Evolutionary conservation across 1,140 invertebrate genomes (phyloP).

Genomic region (Charaxes varanes): DNA sequence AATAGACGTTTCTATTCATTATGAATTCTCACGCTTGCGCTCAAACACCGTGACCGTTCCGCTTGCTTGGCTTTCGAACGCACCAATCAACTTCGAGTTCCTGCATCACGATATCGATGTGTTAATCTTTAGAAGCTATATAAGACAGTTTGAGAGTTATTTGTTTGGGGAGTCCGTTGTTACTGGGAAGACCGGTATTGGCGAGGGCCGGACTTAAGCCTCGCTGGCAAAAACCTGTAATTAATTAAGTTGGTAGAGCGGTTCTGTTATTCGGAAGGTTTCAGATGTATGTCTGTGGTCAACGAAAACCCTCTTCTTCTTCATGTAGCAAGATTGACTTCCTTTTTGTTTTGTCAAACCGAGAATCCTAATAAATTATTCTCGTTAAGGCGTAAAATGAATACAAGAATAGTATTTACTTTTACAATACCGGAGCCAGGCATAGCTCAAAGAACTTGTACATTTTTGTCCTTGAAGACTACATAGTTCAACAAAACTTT

Average conservation of each 20-base stretch:
- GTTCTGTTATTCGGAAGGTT: conserved; percentile 35
- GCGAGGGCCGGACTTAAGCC: conserved; percentile 63
- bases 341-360: too few species aligned
- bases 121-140: conserved; percentile 26
- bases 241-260: conserved; percentile 53
- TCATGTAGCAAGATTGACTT: conserved; percentile 63
- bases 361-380: too few species aligned
- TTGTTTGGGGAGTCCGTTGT: conserved; percentile 54
- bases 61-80: conserved; percentile 23
- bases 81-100: conserved; percentile 28
- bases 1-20: conserved; percentile 4
- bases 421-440: too few species aligned
- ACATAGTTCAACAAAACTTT: too few species aligned
- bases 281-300: conserved; percentile 35
- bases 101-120: conserved; percentile 38
- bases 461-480: too few species aligned
- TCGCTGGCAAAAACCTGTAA: conserved; percentile 45
- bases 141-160: conserved; percentile 4
- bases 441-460: too few species aligned
- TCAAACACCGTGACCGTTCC: conserved; percentile 24
- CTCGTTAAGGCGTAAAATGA: too few species aligned
- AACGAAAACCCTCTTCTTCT: conserved; percentile 56
- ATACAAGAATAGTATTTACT: too few species aligned
- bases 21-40: neutral
- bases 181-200: conserved; percentile 60